These are phyloP conservation scores for Rhagoletis pomonella DNA, from an alignment of 1,140 invertebrate genomes.

Conservation along the genomic window DNA sequence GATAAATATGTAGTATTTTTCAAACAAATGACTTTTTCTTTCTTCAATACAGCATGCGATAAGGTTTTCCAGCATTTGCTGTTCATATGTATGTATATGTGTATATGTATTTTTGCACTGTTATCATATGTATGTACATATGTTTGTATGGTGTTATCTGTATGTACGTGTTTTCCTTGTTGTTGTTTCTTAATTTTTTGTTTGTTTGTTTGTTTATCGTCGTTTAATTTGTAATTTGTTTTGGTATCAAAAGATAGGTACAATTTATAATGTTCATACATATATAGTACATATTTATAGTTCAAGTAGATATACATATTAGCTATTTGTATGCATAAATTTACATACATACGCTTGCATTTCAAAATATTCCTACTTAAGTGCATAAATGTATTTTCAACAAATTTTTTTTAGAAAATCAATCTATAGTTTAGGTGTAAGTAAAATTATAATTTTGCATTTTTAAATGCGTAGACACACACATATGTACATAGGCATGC, in stretches of 20 bases:
- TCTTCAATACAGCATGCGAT: no score
- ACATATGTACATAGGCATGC: not conserved
- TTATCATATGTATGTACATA: not conserved
- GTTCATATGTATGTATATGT: not conserved
- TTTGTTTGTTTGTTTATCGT: not conserved
- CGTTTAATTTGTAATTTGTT: not conserved
- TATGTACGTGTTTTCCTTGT: not conserved
- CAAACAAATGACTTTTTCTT: no score
- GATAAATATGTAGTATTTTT: no score
- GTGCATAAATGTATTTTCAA: conserved; percentile 8
- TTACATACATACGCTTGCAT: not conserved
- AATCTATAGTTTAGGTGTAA: not conserved
- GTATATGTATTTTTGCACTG: not conserved
- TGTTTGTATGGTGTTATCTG: not conserved
- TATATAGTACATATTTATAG: not conserved
- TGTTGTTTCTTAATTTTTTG: no score
- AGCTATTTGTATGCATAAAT: not conserved
- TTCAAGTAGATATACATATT: not conserved
- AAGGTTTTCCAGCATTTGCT: not conserved
- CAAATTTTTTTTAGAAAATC: not conserved
- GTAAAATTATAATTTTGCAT: not conserved
- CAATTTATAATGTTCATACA: not conserved
- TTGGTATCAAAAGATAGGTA: conserved; percentile 45
- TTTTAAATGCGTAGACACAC: not conserved
- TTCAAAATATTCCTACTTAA: not conserved